Evolutionary conservation across 1,140 invertebrate species (phyloP), one percentile per base, ranked within the genome.

Genomic region (Aphidius ervi): DNA sequence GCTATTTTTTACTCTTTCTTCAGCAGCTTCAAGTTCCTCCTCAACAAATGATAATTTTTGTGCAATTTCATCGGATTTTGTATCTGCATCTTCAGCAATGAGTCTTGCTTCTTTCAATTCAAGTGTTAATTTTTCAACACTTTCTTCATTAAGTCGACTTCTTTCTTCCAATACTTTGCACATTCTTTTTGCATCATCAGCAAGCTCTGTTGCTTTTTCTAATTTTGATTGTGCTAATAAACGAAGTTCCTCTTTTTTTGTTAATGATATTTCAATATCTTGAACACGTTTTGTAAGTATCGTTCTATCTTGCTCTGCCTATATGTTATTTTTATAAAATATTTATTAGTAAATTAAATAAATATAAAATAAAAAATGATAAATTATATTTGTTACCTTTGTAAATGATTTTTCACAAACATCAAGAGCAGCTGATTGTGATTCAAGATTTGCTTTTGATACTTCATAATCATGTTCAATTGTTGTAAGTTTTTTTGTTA

Each of bases 21-120:
- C 92, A 69, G 92, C 90, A 66, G 89, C 86, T 81, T 94, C 92
- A 65, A 94, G 82, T 76, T 94, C 92, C 70, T 92, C 91, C 79
- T 94, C 92, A 84, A 93, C 91, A 81, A 92, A 91, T 71, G 91
- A 90, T 78, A 94, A 81, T 80, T 94, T 94, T 82, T 87, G 88
- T 65, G 91, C 88, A 68, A 92, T 90, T 77, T 92, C 90, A 70
- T 92, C 90, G 65, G 89, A 92, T 83, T 92, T 92, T 62, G 87
- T 75, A 68, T 92, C 90, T 65, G 89, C 89, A 70, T 92, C 90
- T 72, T 92, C 90, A 61, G 90, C 89, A 65, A 91, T 82, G 67
- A 87, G 82, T 77, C 87, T 84, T 16, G 89, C 88, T 70, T 92
- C 90, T 74, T 91, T 91, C 42, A 92, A 80, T 72, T 92, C 88